Base-by-base conservation (phyloP, 2,888 invertebrate genomes). In the Plebejus argus region DNA sequence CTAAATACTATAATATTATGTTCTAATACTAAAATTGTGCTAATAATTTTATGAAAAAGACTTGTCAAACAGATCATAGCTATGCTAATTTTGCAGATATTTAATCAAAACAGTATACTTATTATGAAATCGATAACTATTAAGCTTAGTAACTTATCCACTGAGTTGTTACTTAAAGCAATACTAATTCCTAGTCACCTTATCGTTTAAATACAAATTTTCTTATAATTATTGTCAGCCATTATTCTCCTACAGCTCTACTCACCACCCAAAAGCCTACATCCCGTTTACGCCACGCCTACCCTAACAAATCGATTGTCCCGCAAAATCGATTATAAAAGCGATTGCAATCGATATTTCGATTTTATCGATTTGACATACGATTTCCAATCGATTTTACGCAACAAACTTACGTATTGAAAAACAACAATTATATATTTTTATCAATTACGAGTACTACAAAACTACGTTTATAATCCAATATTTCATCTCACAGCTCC, bases 181-280 rank as follows among this genome's bases (percentile, higher is more conserved):
- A 18, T 33, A 45, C 39, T 70, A 39, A 71, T 56, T 74, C 49
- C 45, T 53, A 74, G 53, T 49, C 72, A 53, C 20, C 74, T 74
- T 74, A 53, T 66, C 39, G 35, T 71, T 70, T 23, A 66, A 75
- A 76, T 58, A 79, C 70, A 70, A 70, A 80, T 85, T 84, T 75
- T 82, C 81, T 79, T 77, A 80, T 23, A 78, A 28, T 79, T 90
- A 90, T 90, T 90, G 88, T 92, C 90, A 89, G 86, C 93, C 86
- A 90, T 93, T 93, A 93, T 89, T 93, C 93, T 93, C 93, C 93
- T 92, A 90, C 91, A 84, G 89, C 90, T 82, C 80, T 82, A 81
- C 83, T 81, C 86, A 84, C 89, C 86, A 87, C 89, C 89, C 86
- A 79, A 77, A 79, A 83, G 81, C 82, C 79, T 80, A 71, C 23